Percentiles rank a stretch among this genome's conserved stretches.
phyloP scores from a whole-genome alignment of 2,888 invertebrate species.

The Xestobium rufovillosum region DNA sequence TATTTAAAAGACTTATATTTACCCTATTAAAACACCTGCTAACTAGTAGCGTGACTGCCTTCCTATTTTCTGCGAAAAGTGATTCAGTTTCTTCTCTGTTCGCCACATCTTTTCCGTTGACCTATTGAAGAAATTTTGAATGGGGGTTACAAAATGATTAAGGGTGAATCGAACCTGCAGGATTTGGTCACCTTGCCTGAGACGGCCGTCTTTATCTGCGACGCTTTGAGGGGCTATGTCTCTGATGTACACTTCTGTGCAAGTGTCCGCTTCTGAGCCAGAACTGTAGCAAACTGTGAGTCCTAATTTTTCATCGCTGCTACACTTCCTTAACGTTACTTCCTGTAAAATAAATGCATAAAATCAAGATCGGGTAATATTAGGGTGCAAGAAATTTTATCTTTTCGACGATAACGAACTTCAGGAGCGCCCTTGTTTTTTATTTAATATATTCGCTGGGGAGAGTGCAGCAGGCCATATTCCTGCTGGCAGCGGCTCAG shows the following conservation, averaged over 20 bases:
- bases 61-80: constrained; percentile 52
- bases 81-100: constrained; percentile 54
- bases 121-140: constrained; percentile 31
- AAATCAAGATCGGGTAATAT: too few species aligned
- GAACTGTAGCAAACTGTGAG: constrained; percentile 61
- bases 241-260: constrained; percentile 59
- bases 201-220: constrained; percentile 52
- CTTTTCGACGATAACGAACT: too few species aligned
- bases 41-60: constrained; percentile 52
- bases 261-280: constrained; percentile 46
- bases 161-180: constrained; percentile 45
- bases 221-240: constrained; percentile 55
- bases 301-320: constrained; percentile 55
- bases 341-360: constrained; percentile 56
- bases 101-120: constrained; percentile 54
- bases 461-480: too few species aligned
- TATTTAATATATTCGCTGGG: too few species aligned
- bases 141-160: constrained; percentile 6
- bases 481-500: too few species aligned
- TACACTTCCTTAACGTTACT: constrained; percentile 53
- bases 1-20: constrained; percentile 27
- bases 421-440: too few species aligned
- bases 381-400: too few species aligned
- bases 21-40: constrained; percentile 53
- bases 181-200: constrained; percentile 56